Base-by-base conservation (phyloP, 2,797 vertebrate species). In the Siniperca obscura region DNA sequence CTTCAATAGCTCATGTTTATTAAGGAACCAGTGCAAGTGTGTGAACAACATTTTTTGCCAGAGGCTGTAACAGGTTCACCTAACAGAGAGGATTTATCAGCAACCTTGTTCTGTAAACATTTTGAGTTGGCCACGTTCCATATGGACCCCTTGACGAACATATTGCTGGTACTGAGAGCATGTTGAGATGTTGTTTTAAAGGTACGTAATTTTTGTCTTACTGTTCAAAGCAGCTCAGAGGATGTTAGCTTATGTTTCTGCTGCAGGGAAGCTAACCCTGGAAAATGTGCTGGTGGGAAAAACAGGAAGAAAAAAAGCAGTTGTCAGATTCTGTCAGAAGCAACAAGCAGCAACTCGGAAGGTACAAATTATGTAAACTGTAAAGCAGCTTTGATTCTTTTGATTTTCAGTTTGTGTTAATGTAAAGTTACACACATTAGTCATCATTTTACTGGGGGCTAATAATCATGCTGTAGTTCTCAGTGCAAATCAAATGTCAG, bases 311-410 rank as follows among this genome's bases (percentile, higher is more conserved):
- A 38, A 71, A 65, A 72, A 44, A 66, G 3, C 14, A 30, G 52
- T 56, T 80, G 80, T 85, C 78, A 71, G 70, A 52, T 46, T 69
- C 30, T 70, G 83, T 87, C 77, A 86, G 44, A 48, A 11, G 42
- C 48, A 74, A 70, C 69, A 68, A 56, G 74, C 77, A n/a, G 52
- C 64, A 60, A 74, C 67, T 21, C 2, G 0, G 38, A 77, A 68
- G 27, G 36, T 62, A 57, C 42, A 38, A 53, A 70, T 79, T 11
- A 81, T 77, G 53, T 76, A 46, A 82, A 87, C 67, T 75, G 55
- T 61, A 50, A 67, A 80, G 68, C 30, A 3, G 57, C 77, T 81
- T 79, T 67, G 75, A 86, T 70, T 70, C 66, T 77, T 70, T 70
- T 52, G 19, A 77, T 74, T 68, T 62, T 70, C 56, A 9, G 6